Evolutionary conservation across 2,113 vertebrate genomes (phyloP).

Genomic region (Aramus guarauna): DNA sequence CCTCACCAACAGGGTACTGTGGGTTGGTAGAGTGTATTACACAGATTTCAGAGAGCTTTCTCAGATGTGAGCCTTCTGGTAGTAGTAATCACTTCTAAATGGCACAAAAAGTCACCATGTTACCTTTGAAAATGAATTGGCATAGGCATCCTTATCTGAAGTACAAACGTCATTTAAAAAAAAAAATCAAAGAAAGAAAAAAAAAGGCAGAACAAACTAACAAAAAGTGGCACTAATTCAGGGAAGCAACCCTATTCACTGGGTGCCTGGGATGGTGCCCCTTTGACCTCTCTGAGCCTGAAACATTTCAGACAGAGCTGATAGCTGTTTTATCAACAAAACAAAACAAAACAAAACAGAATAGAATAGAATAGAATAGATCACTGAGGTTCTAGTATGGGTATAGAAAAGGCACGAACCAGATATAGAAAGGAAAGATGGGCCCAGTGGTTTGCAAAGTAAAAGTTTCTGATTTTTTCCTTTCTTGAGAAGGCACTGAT

Average conservation of each 20-base stretch:
- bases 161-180: neutral
- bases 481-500: neutral
- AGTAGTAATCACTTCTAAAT: neutral
- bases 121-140: neutral
- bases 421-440: neutral
- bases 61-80: neutral
- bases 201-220: neutral
- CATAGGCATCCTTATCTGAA: neutral
- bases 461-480: neutral
- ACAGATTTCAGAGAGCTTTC: neutral
- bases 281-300: neutral
- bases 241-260: neutral
- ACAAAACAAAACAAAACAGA: neutral
- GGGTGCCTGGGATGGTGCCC: neutral
- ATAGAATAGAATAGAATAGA: no score
- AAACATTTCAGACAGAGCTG: neutral
- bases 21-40: neutral
- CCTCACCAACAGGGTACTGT: neutral
- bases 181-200: no score
- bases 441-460: neutral
- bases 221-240: neutral
- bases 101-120: neutral
- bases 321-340: neutral
- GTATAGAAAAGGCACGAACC: neutral
- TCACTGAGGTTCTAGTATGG: accelerated